Evolutionary conservation across 2,888 invertebrate genomes (phyloP), one percentile per base, ranked within the genome.

Genomic region (Oscheius sp.): DNA sequence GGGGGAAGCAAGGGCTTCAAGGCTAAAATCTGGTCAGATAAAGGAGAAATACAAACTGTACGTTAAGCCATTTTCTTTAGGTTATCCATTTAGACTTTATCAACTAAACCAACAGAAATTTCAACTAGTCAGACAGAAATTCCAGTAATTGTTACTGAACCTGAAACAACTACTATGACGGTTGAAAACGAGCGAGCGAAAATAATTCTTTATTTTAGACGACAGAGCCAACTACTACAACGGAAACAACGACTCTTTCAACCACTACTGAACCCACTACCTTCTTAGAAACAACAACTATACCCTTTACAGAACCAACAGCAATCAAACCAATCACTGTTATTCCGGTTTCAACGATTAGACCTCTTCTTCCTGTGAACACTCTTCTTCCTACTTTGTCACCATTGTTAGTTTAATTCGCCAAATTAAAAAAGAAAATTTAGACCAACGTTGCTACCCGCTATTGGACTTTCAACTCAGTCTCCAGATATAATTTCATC

Each of bases 11-110:
- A 65, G 15, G 83, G 82, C 20, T 84, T 84, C 66, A 55, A 52
- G 34, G 84, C 84, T 0, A 72, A 74, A 37, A 73, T 80, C 27
- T 84, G 85, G 83, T 78, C 82, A 2, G 80, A 85, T 53, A 64
- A 29, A 46, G 64, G 50, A n/a, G 64, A 33, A 25, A 8, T 29
- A 8, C 20, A 20, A 5, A 12, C 37, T 12, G 48, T 65, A 17
- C 27, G 37, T 27, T n/a, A n/a, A n/a, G n/a, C n/a, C n/a, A n/a
- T n/a, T n/a, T n/a, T n/a, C n/a, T n/a, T n/a, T n/a, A n/a, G n/a
- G n/a, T n/a, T n/a, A n/a, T n/a, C n/a, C n/a, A n/a, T n/a, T n/a
- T n/a, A n/a, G n/a, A n/a, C n/a, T n/a, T n/a, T n/a, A n/a, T n/a
- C n/a, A n/a, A n/a, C n/a, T n/a, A n/a, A n/a, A n/a, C n/a, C n/a